These are phyloP conservation scores for Dryocosmus kuriphilus DNA, from an alignment of 2,888 invertebrate species.

Conservation along the genomic window DNA sequence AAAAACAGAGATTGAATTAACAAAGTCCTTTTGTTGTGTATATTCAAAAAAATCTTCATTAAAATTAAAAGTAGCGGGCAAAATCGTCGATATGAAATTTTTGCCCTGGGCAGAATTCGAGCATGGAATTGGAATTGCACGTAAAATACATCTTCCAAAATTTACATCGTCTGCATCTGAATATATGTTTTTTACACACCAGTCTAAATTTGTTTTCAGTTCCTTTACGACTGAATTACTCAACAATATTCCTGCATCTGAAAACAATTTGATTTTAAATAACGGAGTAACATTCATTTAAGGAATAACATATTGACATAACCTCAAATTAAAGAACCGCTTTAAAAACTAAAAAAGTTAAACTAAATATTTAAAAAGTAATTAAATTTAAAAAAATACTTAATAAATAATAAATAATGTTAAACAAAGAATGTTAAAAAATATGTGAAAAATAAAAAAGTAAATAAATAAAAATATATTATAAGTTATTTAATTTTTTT, in stretches of 20 bases:
- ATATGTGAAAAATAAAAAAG: no score
- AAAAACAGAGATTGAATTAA: slow-evolving; percentile 82
- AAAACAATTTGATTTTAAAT: slow-evolving; percentile 58
- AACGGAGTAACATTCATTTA: not conserved
- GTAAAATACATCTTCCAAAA: slow-evolving; percentile 91
- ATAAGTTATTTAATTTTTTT: no score
- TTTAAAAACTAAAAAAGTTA: no score
- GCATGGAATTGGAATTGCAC: slow-evolving; percentile 84
- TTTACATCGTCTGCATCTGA: slow-evolving; percentile 91
- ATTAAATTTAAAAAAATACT: no score
- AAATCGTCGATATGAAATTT: slow-evolving; percentile 61
- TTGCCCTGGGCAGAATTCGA: slow-evolving; percentile 79
- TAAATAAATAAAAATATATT: no score
- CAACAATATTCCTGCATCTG: slow-evolving; percentile 91
- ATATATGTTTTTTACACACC: slow-evolving; percentile 93
- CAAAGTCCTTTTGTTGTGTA: slow-evolving; percentile 77
- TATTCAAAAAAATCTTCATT: slow-evolving; percentile 75
- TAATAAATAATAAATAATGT: no score
- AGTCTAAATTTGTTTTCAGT: slow-evolving; percentile 88
- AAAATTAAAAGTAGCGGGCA: slow-evolving; percentile 73
- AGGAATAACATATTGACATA: no score
- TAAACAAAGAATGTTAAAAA: no score
- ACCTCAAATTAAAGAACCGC: not conserved
- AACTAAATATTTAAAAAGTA: no score
- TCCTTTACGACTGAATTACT: slow-evolving; percentile 92